Percentiles rank a stretch among this genome's conserved stretches.
Conservation (phyloP, 2,888 invertebrate genomes). For the Adelognathus sp. region DNA sequence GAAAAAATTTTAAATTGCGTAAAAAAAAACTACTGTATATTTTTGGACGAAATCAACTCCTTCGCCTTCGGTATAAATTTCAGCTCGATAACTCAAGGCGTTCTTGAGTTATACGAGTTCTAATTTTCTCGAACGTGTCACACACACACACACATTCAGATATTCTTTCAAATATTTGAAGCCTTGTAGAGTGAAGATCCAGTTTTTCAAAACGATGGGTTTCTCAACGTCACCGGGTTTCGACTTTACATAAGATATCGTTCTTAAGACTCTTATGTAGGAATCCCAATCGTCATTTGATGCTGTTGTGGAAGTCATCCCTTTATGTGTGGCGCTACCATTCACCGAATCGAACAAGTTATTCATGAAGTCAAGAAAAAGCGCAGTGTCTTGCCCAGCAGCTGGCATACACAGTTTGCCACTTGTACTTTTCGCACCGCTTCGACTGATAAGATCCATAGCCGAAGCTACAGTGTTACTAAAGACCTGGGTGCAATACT, state of each 20-base stretch:
- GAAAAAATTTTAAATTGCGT: too few relatives aligned
- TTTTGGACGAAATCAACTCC: too few relatives aligned
- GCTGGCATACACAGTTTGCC: conserved; percentile 16
- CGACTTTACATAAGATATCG: neutral
- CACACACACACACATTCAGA: neutral
- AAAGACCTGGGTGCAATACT: conserved; percentile 40
- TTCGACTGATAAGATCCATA: conserved; percentile 8
- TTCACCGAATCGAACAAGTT: conserved; percentile 12
- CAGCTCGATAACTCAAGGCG: too few relatives aligned
- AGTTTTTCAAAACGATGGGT: neutral
- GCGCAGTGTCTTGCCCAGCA: conserved; percentile 23
- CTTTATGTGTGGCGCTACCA: neutral
- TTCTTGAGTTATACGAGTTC: too few relatives aligned
- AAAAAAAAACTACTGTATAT: too few relatives aligned
- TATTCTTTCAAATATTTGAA: conserved; percentile 3
- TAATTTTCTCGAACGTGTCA: too few relatives aligned
- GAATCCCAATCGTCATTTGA: conserved; percentile 5
- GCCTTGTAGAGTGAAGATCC: neutral
- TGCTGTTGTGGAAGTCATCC: neutral
- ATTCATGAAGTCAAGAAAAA: conserved; percentile 11
- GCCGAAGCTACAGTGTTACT: conserved; percentile 18
- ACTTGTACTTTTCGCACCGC: neutral
- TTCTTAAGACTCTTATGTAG: neutral
- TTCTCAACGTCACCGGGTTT: conserved; percentile 4
- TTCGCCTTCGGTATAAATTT: too few relatives aligned